A percentile compares a stretch with the other conserved stretches of the same genome.
Conservation (phyloP, 2,888 invertebrate species). For the Chymomyza fuscimana region DNA sequence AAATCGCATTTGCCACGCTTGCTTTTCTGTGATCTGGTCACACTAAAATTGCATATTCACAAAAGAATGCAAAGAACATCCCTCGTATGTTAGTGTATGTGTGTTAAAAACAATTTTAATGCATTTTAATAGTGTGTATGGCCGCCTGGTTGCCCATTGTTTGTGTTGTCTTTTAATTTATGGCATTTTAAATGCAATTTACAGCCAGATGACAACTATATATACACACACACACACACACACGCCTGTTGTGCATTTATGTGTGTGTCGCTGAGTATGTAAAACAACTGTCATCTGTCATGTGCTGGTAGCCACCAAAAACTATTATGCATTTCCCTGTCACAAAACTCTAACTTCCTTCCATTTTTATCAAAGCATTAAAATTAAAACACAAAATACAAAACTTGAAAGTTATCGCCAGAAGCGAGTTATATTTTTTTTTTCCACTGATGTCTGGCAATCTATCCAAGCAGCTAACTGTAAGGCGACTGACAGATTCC, state of each 20-base stretch:
- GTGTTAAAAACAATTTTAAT: slow-evolving; percentile 57
- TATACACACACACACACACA: not conserved
- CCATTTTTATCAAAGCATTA: not conserved
- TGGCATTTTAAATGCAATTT: slow-evolving; percentile 70
- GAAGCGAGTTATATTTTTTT: not conserved
- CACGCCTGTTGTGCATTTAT: not conserved
- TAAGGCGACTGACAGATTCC: not conserved
- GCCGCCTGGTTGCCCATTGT: slow-evolving; percentile 4
- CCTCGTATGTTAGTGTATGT: slow-evolving; percentile 8
- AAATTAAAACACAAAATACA: slow-evolving; percentile 32
- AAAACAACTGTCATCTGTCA: not conserved
- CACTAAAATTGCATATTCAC: too few relatives aligned
- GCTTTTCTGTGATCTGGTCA: too few relatives aligned
- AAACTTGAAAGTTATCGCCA: not conserved
- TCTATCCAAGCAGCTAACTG: slow-evolving; percentile 13
- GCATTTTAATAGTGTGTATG: slow-evolving; percentile 57
- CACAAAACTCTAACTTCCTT: slow-evolving; percentile 39
- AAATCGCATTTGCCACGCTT: too few relatives aligned
- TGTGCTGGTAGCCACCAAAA: not conserved
- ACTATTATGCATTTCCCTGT: slow-evolving; percentile 14
- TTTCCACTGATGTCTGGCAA: slow-evolving; percentile 5
- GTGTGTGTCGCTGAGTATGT: slow-evolving; percentile 8
- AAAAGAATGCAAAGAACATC: not conserved
- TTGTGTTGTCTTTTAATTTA: slow-evolving; percentile 60
- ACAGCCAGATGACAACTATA: slow-evolving; percentile 35